These are phyloP conservation scores for Pangasius mekongensis DNA, from an alignment of 2,797 vertebrate species.

Conservation along the genomic window DNA sequence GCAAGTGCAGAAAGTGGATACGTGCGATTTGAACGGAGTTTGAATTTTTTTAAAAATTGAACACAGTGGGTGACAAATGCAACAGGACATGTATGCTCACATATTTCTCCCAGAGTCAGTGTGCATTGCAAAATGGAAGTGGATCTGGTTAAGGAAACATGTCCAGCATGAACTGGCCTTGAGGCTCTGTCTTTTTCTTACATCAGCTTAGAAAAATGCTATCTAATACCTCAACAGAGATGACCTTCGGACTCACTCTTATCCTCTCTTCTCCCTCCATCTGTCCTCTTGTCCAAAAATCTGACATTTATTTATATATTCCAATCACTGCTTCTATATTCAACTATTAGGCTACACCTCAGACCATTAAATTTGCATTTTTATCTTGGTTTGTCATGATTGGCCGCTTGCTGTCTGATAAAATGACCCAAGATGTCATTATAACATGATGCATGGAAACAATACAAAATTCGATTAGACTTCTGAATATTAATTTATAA, in stretches of 20 bases:
- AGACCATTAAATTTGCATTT: not conserved
- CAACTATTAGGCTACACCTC: not conserved
- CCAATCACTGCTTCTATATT: not conserved
- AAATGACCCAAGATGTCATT: not conserved
- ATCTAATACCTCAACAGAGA: not conserved
- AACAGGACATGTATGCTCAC: not conserved
- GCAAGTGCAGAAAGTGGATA: not conserved
- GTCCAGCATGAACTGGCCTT: not conserved
- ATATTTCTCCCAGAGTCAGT: not conserved
- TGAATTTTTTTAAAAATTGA: not conserved
- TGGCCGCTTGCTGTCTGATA: too few species aligned
- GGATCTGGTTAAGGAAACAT: not conserved
- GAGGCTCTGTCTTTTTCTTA: slow-evolving; percentile 3
- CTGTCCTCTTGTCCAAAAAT: not conserved
- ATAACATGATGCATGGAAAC: not conserved
- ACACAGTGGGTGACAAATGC: not conserved
- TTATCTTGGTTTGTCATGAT: not conserved
- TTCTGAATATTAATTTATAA: not conserved
- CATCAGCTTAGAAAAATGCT: not conserved
- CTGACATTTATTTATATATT: not conserved
- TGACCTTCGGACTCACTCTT: not conserved
- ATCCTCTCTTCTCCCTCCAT: not conserved
- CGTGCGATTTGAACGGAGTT: not conserved
- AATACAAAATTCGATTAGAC: not conserved
- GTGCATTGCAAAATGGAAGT: not conserved